phyloP scores from a whole-genome alignment of 2,888 invertebrate species.

The Deroplatys truncata region DNA sequence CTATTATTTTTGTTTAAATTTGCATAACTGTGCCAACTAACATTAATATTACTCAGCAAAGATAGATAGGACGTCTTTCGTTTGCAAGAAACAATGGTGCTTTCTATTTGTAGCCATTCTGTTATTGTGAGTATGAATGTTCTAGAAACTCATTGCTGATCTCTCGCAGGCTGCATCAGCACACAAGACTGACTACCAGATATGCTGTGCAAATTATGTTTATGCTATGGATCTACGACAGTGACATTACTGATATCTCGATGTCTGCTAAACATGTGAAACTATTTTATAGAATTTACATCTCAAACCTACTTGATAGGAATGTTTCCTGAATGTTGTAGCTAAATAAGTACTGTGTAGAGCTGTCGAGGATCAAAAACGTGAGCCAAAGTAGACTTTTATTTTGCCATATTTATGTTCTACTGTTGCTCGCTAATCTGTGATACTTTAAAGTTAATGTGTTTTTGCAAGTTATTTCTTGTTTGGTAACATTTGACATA shows the following conservation, averaged over 20 bases:
- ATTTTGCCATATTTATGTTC: slow-evolving; percentile 11
- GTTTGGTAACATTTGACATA: neutral
- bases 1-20: no score
- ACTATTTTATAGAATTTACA: slow-evolving; percentile 6
- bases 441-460: slow-evolving; percentile 17
- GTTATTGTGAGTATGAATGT: neutral
- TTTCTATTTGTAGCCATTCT: neutral
- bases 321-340: neutral
- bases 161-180: neutral
- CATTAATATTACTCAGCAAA: neutral
- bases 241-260: neutral
- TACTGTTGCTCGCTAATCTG: slow-evolving; percentile 21
- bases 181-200: neutral
- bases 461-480: neutral
- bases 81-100: neutral
- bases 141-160: neutral
- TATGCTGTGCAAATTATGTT: neutral
- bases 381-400: slow-evolving; percentile 16
- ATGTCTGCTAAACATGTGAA: slow-evolving; percentile 9
- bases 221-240: neutral
- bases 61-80: neutral
- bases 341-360: neutral
- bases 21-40: neutral
- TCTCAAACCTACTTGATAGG: neutral
- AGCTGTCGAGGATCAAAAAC: slow-evolving; percentile 8